Evolutionary conservation across 2,113 vertebrate species (phyloP).

Genomic region (Acrocephalus arundinaceus): DNA sequence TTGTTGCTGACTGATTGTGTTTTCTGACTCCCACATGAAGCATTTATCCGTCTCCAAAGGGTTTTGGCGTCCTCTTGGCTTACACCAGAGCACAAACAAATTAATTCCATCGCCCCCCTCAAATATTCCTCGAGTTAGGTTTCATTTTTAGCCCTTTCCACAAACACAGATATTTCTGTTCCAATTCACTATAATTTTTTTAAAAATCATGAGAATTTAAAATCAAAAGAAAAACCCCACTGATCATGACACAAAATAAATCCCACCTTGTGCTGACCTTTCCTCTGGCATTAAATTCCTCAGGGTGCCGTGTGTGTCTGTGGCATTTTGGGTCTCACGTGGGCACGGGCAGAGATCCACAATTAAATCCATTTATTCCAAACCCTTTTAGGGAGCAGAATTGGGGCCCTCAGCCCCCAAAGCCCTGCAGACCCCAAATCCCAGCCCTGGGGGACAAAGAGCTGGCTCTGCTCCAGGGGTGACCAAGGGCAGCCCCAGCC

Average conservation of each 20-base stretch:
- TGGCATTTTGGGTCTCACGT: neutral
- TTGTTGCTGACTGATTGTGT: conserved; percentile 6
- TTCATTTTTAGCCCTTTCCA: neutral
- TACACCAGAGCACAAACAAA: conserved; percentile 15
- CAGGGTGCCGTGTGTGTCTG: neutral
- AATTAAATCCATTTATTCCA: neutral
- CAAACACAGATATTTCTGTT: neutral
- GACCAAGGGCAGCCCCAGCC: neutral
- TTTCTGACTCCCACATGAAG: conserved; percentile 2
- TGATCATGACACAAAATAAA: neutral
- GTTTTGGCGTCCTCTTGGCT: neutral
- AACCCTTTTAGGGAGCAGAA: neutral
- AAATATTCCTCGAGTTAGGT: neutral
- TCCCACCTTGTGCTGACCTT: neutral
- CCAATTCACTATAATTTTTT: neutral
- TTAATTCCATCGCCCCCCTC: neutral
- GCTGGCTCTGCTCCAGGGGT: accelerated
- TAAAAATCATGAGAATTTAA: neutral
- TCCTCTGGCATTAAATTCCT: neutral
- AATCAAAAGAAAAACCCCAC: neutral
- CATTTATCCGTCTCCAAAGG: conserved; percentile 37
- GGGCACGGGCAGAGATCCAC: neutral
- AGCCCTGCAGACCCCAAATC: neutral
- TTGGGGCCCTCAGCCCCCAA: neutral
- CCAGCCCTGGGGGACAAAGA: neutral